Conservation (phyloP, 2,888 invertebrate genomes). For the Chorisops tibialis region DNA sequence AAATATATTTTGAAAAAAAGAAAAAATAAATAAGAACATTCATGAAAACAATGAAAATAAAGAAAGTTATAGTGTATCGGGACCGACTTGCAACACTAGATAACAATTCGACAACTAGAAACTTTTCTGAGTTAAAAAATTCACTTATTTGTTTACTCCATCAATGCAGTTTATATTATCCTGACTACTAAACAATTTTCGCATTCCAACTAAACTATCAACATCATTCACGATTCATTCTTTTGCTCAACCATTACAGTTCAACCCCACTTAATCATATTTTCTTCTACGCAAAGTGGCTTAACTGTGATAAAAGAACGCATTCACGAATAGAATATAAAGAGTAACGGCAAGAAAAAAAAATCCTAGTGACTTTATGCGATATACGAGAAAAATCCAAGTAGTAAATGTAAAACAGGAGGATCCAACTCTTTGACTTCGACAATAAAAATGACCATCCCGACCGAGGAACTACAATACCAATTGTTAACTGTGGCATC, state of each 20-base stretch:
- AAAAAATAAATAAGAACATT: no score
- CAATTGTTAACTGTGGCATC: slow-evolving; percentile 28
- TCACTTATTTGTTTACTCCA: no score
- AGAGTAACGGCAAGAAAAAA: background rate
- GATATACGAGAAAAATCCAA: background rate
- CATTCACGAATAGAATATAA: slow-evolving; percentile 3
- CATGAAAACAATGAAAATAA: no score
- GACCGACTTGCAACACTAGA: no score
- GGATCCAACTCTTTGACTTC: slow-evolving; percentile 1
- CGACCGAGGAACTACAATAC: slow-evolving; percentile 1
- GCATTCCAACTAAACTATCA: no score
- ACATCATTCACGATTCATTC: no score
- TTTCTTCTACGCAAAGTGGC: slow-evolving; percentile 14
- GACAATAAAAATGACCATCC: slow-evolving; percentile 3
- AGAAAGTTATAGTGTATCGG: no score
- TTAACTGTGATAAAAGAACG: slow-evolving; percentile 1
- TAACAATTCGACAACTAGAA: no score
- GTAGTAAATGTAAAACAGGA: slow-evolving; percentile 9
- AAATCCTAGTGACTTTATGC: slow-evolving; percentile 2
- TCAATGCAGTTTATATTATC: no score
- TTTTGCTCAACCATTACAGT: background rate
- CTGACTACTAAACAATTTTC: no score
- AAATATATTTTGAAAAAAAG: no score
- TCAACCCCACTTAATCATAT: slow-evolving; percentile 10
- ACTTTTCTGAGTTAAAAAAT: no score